These are phyloP conservation scores for Mythimna vitellina DNA, from an alignment of 2,888 invertebrate genomes.

Conservation along the genomic window DNA sequence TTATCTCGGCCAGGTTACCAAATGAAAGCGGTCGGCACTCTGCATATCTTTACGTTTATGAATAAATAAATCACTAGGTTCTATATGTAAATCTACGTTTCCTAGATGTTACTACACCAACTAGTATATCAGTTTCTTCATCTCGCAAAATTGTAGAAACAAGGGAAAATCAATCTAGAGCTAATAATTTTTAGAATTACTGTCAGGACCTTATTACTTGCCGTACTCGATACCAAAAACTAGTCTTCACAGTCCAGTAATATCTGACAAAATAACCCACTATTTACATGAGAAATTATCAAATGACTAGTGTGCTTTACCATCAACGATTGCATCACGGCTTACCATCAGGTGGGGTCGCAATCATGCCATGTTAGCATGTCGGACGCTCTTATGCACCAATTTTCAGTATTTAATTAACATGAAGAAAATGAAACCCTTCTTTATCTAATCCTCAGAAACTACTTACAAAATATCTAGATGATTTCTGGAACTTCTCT, in stretches of 20 bases:
- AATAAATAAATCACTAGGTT: slow-evolving; percentile 44
- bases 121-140: slow-evolving; percentile 26
- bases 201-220: too few relatives aligned
- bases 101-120: slow-evolving; percentile 29
- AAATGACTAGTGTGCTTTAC: too few relatives aligned
- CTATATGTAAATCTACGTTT: slow-evolving; percentile 32
- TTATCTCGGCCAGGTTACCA: slow-evolving; percentile 21
- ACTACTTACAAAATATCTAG: not conserved
- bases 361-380: too few relatives aligned
- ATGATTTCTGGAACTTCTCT: not conserved
- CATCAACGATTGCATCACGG: too few relatives aligned
- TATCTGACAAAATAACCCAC: too few relatives aligned
- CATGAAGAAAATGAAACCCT: not conserved
- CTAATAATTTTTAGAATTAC: too few relatives aligned
- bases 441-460: not conserved
- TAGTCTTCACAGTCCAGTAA: too few relatives aligned
- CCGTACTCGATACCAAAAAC: too few relatives aligned
- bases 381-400: too few relatives aligned
- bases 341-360: too few relatives aligned
- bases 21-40: slow-evolving; percentile 46
- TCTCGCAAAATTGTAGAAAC: slow-evolving; percentile 4
- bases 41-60: slow-evolving; percentile 52
- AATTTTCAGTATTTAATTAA: not conserved
- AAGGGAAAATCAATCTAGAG: too few relatives aligned
- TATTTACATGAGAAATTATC: too few relatives aligned